Base-by-base conservation (phyloP, 1,140 invertebrate species). In the Drosophila sproati region DNA sequence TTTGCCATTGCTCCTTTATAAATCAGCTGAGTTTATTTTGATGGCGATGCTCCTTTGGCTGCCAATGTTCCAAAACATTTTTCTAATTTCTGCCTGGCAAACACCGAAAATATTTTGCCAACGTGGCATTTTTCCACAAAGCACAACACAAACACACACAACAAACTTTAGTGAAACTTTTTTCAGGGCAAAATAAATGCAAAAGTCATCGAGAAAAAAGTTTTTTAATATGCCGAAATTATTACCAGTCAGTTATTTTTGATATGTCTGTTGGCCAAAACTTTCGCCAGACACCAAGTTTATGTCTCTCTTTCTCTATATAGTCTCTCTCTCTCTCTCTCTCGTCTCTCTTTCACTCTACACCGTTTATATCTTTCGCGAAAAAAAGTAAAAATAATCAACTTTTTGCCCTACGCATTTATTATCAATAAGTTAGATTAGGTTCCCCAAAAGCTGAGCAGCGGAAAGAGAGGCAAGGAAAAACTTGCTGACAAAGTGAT, bases 201-300 rank as follows among this genome's bases (percentile, higher is more conserved):
- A 89, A 90, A 89, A 89, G 85, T 89, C 85, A 89, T 89, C 69
- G 86, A 90, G 86, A 81, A 85, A 89, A 88, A 89, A 90, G 85
- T 89, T 89, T 89, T 89, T 89, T 89, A 89, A 89, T 89, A 90
- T 89, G 85, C 85, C 85, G 73, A 89, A 89, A 89, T 89, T 89
- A 89, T 89, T 89, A 89, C 81, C 85, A 89, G 86, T 89, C 85
- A 90, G 85, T 89, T 85, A 83, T 79, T 86, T 78, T 81, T 87
- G 82, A 86, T 86, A 82, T 87, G 78, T 86, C 78, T 76, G 72
- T 60, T 70, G 55, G 70, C 45, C 45, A 32, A 78, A 89, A 81
- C 35, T 81, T 89, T 88, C 54, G 6, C 64, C 67, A 35, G 67
- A 39, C 67, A 56, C 35, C 63, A 66, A 41, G 54, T 56, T 55